phyloP scores from a whole-genome alignment of 1,140 invertebrate species.

The Formica selysi region DNA sequence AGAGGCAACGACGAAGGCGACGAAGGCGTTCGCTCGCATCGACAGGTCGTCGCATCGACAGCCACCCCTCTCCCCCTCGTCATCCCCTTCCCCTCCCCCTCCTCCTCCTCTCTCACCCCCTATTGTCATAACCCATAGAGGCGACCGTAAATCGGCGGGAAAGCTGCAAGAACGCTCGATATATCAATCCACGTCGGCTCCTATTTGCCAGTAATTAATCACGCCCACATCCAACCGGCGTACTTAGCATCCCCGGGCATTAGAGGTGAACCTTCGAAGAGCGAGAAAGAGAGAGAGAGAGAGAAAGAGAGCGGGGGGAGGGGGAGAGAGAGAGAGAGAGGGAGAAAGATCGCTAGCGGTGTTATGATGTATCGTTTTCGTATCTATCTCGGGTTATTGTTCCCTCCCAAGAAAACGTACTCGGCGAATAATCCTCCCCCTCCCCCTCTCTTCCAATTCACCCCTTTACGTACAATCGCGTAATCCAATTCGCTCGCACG shows the following conservation, averaged over 20 bases:
- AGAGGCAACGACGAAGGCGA: conserved; percentile 33
- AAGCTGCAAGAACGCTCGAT: conserved; percentile 82
- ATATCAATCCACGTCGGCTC: conserved; percentile 84
- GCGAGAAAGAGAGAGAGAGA: conserved; percentile 18
- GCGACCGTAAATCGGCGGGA: conserved; percentile 82
- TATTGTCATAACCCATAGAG: conserved; percentile 84
- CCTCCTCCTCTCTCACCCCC: conserved; percentile 26
- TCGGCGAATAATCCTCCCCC: conserved; percentile 14
- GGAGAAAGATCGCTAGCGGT: conserved; percentile 42
- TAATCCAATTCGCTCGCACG: conserved; percentile 24
- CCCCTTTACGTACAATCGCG: conserved; percentile 37
- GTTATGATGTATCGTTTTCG: conserved; percentile 77
- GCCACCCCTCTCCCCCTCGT: conserved; percentile 49
- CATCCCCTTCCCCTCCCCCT: background rate
- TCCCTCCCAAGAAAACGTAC: conserved; percentile 27
- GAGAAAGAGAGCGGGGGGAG: conserved; percentile 1
- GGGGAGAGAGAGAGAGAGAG: background rate
- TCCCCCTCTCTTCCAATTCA: background rate
- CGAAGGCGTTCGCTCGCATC: conserved; percentile 50
- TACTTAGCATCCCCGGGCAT: conserved; percentile 81
- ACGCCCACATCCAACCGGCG: conserved; percentile 78
- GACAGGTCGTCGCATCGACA: conserved; percentile 67
- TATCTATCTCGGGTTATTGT: conserved; percentile 33
- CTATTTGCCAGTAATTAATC: conserved; percentile 85
- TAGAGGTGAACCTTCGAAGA: conserved; percentile 67